Evolutionary conservation across 2,113 vertebrate species (phyloP), one percentile per base, ranked within the genome.

Genomic region (Ceyx melanurus): DNA sequence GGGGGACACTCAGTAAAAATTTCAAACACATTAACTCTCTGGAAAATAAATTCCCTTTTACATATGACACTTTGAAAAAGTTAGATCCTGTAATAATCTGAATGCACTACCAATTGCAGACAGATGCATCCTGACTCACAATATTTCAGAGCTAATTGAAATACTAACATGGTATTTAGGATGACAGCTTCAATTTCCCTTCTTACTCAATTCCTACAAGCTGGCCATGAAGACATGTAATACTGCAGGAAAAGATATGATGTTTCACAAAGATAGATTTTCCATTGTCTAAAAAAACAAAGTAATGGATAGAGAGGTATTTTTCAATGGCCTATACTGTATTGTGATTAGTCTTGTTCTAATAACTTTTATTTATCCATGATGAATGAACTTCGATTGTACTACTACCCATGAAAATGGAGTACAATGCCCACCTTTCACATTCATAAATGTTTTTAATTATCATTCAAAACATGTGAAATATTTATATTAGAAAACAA

Each of bases 141-240:
- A 6, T 72, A 84, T 95, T 91, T 58, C 35, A 76, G 11, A 93
- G 35, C 28, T 91, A 95, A 95, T 31, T 96, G 56, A 93, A 92
- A 42, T 78, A 94, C 71, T 85, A n/a, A 80, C 53, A 64, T 60
- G 15, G 9, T 57, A 76, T 93, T 96, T 85, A 90, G 40, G 58
- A 90, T 42, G 18, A 83, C 54, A 88, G 35, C 16, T 93, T 93
- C 61, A 79, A 77, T 90, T 94, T 93, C 7, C 29, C 51, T 76
- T 77, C 20, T 86, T 83, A 43, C 7, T 70, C 53, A 31, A 82
- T 53, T 91, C 31, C 64, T 57, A 75, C 37, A 80, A 77, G 9
- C 10, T 92, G 56, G 29, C 35, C 28, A 72, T 20, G 67, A 37
- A 22, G 92, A 64, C 37, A 18, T 25, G 13, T 72, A 76, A 67